Evolutionary conservation across 2,888 invertebrate genomes (phyloP), one percentile per base, ranked within the genome.

Genomic region (Invenusta paracnida): DNA sequence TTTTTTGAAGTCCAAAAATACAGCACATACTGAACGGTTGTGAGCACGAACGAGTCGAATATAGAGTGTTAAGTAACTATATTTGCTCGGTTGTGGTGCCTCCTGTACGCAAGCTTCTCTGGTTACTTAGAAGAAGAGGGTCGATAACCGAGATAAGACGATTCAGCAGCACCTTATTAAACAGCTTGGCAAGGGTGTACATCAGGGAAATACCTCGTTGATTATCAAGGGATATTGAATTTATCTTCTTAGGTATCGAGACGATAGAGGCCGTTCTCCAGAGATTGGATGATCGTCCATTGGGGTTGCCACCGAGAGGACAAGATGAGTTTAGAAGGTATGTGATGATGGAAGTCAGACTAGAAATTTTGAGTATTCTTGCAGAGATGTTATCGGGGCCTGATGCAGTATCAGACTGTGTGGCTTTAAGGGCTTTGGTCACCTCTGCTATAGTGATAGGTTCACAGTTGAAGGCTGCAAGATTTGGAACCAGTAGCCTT

Each of bases 201-300:
- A 48, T 48, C 5, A 48, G 48, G 48, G 17, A 48, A 48, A 48
- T 48, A 17, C 48, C 48, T 11, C 17, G 48, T 82, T 48, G 27
- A 17, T 82, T 82, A 30, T 82, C 82, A 1, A 1, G 27, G 2
- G 29, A 29, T 29, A 28, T 82, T 23, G 82, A 82, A 0, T 29
- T 30, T 1, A 23, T 28, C n/a, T 82, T 82, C 82, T 82, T 82
- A 23, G 0, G 27, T 23, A 82, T 13, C 23, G 82, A 25, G 11
- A 82, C 27, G 5, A 82, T 82, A 23, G 29, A 29, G 23, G n/a
- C 29, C n/a, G 82, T 82, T 29, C 82, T 29, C 82, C 82, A 82
- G 5, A 2, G 0, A 0, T 1, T 23, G 5, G 82, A 28, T 1
- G 23, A 23, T 1, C 2, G 28, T 29, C 25, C 23, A 82, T 29